phyloP scores from a whole-genome alignment of 2,113 vertebrate genomes.

The Prionailurus viverrinus region DNA sequence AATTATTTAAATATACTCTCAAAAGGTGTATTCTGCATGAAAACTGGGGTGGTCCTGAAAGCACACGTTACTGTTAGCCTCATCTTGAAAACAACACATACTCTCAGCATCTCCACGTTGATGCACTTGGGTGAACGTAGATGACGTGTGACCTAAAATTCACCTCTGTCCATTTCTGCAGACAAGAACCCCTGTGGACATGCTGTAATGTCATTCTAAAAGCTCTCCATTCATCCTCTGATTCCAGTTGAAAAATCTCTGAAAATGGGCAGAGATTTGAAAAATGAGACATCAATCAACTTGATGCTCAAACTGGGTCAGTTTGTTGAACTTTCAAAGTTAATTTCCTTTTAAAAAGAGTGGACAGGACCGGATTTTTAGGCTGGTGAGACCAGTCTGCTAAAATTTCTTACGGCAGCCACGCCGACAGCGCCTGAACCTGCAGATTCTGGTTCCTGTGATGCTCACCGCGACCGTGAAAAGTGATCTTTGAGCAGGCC shows the following conservation, averaged over 20 bases:
- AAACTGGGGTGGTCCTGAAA: neutral
- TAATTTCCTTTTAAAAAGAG: neutral
- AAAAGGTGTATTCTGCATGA: neutral
- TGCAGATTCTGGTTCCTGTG: neutral
- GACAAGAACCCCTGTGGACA: neutral
- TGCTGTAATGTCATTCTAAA: neutral
- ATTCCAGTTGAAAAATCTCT: neutral
- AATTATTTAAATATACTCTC: neutral
- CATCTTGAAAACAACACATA: too few species aligned
- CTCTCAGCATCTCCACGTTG: neutral
- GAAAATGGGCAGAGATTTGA: neutral
- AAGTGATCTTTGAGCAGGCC: neutral
- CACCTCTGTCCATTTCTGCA: neutral
- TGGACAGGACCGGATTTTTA: neutral
- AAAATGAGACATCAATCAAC: neutral
- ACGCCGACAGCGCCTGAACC: neutral
- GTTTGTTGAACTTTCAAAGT: neutral
- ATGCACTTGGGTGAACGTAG: neutral
- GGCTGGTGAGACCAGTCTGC: neutral
- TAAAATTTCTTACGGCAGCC: neutral
- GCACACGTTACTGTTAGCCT: neutral
- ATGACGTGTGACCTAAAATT: neutral
- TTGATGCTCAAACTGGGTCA: neutral
- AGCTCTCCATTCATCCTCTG: neutral
- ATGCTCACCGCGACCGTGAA: neutral